Conservation (phyloP, 2,888 invertebrate species). For the Mesoligia furuncula region DNA sequence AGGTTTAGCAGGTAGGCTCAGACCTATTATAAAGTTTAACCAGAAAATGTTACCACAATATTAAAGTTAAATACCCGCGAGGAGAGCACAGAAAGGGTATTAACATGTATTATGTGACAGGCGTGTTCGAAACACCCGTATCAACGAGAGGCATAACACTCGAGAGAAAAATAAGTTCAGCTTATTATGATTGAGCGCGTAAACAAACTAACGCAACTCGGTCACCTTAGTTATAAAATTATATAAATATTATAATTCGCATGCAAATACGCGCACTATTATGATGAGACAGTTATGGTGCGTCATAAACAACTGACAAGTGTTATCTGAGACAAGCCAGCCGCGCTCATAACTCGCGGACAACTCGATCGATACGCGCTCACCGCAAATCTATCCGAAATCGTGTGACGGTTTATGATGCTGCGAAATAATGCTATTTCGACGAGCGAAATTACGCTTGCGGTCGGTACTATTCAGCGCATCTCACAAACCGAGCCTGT, state of each 20-base stretch:
- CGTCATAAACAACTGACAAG: slow-evolving; percentile 71
- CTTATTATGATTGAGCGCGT: slow-evolving; percentile 43
- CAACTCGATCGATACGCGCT: slow-evolving; percentile 70
- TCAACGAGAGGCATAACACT: slow-evolving; percentile 42
- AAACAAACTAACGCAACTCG: slow-evolving; percentile 32
- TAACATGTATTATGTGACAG: slow-evolving; percentile 59
- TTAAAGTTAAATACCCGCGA: slow-evolving; percentile 55
- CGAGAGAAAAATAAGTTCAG: slow-evolving; percentile 63
- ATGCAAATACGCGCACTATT: slow-evolving; percentile 60
- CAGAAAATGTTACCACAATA: slow-evolving; percentile 42
- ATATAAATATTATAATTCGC: slow-evolving; percentile 49
- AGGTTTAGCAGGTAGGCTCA: slow-evolving; percentile 16
- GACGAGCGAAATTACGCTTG: slow-evolving; percentile 67
- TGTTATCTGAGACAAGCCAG: slow-evolving; percentile 76
- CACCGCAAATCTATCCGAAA: slow-evolving; percentile 74
- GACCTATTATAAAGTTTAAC: slow-evolving; percentile 46
- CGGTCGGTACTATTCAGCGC: slow-evolving; percentile 56
- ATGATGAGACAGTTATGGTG: slow-evolving; percentile 62
- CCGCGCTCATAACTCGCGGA: slow-evolving; percentile 69
- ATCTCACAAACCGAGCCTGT: slow-evolving; percentile 57
- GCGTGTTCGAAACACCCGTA: slow-evolving; percentile 50
- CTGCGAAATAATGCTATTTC: slow-evolving; percentile 72
- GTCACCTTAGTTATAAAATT: slow-evolving; percentile 29
- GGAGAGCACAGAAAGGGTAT: slow-evolving; percentile 34
- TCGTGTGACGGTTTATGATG: slow-evolving; percentile 74